Evolutionary conservation across 2,888 invertebrate genomes (phyloP).

Genomic region (Eupsilia transversa): DNA sequence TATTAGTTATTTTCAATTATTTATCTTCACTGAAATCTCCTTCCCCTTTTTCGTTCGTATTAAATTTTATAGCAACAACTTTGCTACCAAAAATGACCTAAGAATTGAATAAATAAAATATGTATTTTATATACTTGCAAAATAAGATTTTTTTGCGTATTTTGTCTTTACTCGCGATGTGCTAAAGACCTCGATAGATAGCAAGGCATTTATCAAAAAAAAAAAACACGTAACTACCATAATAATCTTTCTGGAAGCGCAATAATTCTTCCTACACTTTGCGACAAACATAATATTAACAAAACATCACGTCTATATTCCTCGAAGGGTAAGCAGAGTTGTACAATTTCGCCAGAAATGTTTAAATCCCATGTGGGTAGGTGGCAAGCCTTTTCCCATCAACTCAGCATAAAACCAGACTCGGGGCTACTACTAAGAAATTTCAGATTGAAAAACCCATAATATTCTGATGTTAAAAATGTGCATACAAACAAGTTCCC

Average conservation of each 20-base stretch:
- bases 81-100: constrained; percentile 7
- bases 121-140: not conserved
- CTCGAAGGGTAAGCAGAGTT: not conserved
- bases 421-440: not conserved
- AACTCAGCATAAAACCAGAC: not conserved
- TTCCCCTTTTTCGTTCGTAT: constrained; percentile 68
- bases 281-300: not conserved
- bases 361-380: not conserved
- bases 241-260: not conserved
- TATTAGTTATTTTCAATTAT: not conserved
- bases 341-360: not conserved
- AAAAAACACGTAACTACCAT: not conserved
- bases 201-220: constrained; percentile 3
- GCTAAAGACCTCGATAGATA: constrained; percentile 45
- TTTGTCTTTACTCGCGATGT: not conserved
- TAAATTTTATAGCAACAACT: constrained; percentile 1
- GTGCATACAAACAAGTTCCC: not conserved
- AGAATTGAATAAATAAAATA: not conserved
- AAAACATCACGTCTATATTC: not conserved
- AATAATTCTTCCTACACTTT: not conserved
- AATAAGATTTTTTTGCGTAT: constrained; percentile 10
- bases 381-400: not conserved
- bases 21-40: constrained; percentile 63
- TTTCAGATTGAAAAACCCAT: not conserved
- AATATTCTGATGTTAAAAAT: not conserved